phyloP scores from a whole-genome alignment of 2,113 vertebrate species.

The Ascaphus truei region DNA sequence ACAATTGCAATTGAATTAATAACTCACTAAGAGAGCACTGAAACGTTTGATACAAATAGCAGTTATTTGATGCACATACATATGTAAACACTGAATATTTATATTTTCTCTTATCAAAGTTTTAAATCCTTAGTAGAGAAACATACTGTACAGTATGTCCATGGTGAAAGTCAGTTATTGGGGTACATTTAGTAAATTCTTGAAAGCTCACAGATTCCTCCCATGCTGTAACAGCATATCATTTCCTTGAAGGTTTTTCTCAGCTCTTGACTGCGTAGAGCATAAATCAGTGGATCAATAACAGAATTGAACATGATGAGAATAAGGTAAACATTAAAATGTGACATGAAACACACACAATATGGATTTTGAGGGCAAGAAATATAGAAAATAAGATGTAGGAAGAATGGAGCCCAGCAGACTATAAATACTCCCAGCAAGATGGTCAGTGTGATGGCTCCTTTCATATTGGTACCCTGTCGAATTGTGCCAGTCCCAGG shows the following conservation, averaged over 20 bases:
- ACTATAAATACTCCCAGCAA: constrained; percentile 91
- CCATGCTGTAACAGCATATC: constrained; percentile 72
- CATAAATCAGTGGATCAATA: constrained; percentile 92
- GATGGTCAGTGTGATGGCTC: constrained; percentile 89
- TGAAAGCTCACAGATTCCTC: constrained; percentile 62
- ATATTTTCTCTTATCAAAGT: no score
- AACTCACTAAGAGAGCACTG: no score
- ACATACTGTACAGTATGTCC: no score
- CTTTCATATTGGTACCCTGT: constrained; percentile 90
- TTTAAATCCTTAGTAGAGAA: no score
- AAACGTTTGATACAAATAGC: no score
- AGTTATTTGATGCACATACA: no score
- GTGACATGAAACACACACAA: constrained; percentile 94
- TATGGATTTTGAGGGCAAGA: constrained; percentile 90
- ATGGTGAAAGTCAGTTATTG: no score
- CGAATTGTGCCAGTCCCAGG: constrained; percentile 72
- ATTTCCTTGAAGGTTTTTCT: constrained; percentile 94
- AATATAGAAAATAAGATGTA: constrained; percentile 90
- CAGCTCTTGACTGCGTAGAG: constrained; percentile 90
- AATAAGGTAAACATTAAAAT: constrained; percentile 94
- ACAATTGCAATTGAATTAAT: no score
- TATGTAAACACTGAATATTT: no score
- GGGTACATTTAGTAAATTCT: constrained; percentile 49
- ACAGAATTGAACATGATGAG: constrained; percentile 96
- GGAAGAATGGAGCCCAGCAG: constrained; percentile 93